phyloP scores from a whole-genome alignment of 1,140 invertebrate species.

The Cryptotermes secundus region DNA sequence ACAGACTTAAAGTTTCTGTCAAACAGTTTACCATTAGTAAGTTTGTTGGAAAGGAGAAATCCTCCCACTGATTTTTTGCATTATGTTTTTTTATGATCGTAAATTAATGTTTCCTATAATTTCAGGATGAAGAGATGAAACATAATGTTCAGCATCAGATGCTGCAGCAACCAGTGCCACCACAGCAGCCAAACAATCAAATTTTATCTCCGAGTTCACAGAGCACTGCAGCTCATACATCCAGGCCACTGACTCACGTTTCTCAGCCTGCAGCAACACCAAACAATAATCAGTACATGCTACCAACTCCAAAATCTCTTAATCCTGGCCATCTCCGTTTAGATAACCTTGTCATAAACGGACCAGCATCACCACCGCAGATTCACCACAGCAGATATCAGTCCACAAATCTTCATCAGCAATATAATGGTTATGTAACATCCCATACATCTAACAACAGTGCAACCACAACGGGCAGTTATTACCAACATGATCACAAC shows the following conservation, averaged over 20 bases:
- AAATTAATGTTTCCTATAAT: slow-evolving; percentile 16
- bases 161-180: slow-evolving; percentile 41
- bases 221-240: background rate
- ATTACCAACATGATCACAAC: slow-evolving; percentile 22
- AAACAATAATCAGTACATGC: slow-evolving; percentile 20
- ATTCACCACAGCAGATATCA: slow-evolving; percentile 21
- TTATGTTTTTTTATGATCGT: slow-evolving; percentile 15
- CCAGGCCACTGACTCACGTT: background rate
- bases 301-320: slow-evolving; percentile 25
- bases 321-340: slow-evolving; percentile 45
- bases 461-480: background rate
- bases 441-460: background rate
- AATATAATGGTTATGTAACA: slow-evolving; percentile 37
- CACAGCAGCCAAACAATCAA: slow-evolving; percentile 27
- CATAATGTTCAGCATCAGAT: slow-evolving; percentile 44
- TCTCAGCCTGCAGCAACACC: background rate
- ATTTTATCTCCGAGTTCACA: background rate
- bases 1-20: too few species aligned
- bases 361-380: slow-evolving; percentile 41
- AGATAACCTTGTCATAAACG: slow-evolving; percentile 57
- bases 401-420: background rate
- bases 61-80: background rate
- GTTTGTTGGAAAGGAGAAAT: too few species aligned
- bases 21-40: too few species aligned
- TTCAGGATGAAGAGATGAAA: slow-evolving; percentile 52